Evolutionary conservation across 2,113 vertebrate genomes (phyloP).

Genomic region (Zosterops japonicus): DNA sequence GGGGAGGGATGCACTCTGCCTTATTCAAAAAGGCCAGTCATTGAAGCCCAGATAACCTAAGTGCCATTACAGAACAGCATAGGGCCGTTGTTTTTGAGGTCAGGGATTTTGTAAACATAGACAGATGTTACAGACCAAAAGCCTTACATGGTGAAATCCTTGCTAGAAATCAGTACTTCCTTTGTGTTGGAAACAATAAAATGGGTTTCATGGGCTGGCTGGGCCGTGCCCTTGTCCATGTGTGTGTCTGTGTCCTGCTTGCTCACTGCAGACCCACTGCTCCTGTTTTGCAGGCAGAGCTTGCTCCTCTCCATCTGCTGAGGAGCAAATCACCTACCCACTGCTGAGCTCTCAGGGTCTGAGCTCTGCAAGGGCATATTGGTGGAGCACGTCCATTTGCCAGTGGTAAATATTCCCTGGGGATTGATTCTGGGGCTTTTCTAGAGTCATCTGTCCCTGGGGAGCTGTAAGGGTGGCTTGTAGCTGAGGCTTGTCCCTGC

Average conservation of each 20-base stretch:
- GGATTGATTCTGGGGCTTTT: background rate
- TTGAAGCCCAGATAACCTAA: slow-evolving; percentile 11
- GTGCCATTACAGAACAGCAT: background rate
- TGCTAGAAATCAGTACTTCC: background rate
- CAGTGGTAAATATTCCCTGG: background rate
- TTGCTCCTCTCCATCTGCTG: background rate
- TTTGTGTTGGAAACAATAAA: slow-evolving; percentile 3
- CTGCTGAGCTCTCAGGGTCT: background rate
- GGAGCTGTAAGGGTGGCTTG: background rate
- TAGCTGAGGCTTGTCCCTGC: background rate
- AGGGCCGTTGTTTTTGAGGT: background rate
- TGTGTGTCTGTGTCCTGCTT: background rate
- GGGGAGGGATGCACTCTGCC: background rate
- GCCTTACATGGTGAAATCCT: background rate
- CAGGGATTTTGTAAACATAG: slow-evolving; percentile 31
- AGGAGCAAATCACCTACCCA: background rate
- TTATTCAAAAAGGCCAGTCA: background rate
- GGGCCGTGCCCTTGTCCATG: accelerated
- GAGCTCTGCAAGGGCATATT: background rate
- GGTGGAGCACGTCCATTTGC: background rate
- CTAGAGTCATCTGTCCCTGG: background rate
- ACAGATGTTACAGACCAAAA: slow-evolving; percentile 25
- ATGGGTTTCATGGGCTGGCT: background rate
- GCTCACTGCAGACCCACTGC: background rate
- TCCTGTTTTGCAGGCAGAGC: background rate